phyloP scores from a whole-genome alignment of 2,888 invertebrate genomes.

The Danaus chrysippus region DNA sequence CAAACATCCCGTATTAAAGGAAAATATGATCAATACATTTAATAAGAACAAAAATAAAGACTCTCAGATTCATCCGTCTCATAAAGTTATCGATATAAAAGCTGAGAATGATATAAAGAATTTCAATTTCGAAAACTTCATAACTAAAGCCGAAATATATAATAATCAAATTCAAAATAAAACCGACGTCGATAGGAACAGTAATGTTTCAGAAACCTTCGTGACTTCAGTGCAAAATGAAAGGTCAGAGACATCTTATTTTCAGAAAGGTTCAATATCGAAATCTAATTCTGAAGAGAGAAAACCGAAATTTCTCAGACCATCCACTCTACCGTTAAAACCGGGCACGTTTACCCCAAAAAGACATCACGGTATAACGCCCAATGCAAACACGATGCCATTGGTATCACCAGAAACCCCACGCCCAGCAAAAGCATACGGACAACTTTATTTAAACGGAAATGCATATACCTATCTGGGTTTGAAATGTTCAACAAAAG shows the following conservation, averaged over 20 bases:
- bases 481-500: constrained; percentile 92
- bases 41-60: constrained; percentile 56
- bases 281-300: constrained; percentile 60
- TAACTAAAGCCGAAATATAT: constrained; percentile 74
- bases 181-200: constrained; percentile 64
- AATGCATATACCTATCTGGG: constrained; percentile 95
- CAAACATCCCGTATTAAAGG: constrained; percentile 58
- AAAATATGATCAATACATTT: constrained; percentile 46
- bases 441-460: constrained; percentile 92
- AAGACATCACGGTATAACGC: constrained; percentile 89
- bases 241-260: constrained; percentile 72
- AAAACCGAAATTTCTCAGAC: constrained; percentile 86
- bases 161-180: constrained; percentile 68
- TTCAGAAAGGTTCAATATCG: constrained; percentile 61
- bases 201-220: constrained; percentile 52
- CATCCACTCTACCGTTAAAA: constrained; percentile 89
- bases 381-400: constrained; percentile 89
- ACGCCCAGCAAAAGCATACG: constrained; percentile 92
- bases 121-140: constrained; percentile 74
- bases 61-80: constrained; percentile 33
- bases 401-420: constrained; percentile 95
- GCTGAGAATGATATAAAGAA: constrained; percentile 59
- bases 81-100: constrained; percentile 48
- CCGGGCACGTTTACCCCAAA: constrained; percentile 91
- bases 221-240: constrained; percentile 49